These are phyloP conservation scores for Catharus ustulatus DNA, from an alignment of 2,797 vertebrate genomes.

Conservation along the genomic window DNA sequence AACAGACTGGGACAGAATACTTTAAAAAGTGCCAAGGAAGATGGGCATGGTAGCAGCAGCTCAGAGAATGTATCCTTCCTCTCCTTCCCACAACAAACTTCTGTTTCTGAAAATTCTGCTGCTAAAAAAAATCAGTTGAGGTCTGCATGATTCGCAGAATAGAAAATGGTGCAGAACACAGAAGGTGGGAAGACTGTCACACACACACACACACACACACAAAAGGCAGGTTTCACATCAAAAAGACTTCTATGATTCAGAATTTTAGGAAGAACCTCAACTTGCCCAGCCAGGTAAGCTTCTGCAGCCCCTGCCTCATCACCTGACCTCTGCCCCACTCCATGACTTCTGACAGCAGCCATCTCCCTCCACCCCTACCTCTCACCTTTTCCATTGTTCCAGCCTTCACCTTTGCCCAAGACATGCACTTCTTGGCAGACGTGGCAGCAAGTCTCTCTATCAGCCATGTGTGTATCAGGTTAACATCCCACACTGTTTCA, in stretches of 20 bases:
- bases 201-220: neutral
- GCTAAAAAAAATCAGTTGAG: neutral
- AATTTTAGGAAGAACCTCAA: neutral
- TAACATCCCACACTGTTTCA: fast-evolving
- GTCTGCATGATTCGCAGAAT: neutral
- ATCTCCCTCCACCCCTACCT: neutral
- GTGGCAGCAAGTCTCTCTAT: neutral
- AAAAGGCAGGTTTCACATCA: neutral
- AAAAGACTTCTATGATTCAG: neutral
- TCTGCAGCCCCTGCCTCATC: neutral
- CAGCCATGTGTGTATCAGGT: neutral
- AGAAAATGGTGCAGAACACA: neutral
- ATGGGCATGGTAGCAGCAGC: neutral
- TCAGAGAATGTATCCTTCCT: neutral
- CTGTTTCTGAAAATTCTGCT: neutral
- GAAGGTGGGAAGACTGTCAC: neutral
- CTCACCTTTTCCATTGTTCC: neutral
- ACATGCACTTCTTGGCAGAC: neutral
- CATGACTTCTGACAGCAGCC: neutral
- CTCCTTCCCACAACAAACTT: neutral
- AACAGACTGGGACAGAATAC: neutral
- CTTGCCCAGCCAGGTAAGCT: neutral
- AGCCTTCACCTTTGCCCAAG: neutral
- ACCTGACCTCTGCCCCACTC: neutral
- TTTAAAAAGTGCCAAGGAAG: neutral